Evolutionary conservation across 2,888 invertebrate genomes (phyloP), one percentile per base, ranked within the genome.

Genomic region (Marasmarcha lunaedactyla): DNA sequence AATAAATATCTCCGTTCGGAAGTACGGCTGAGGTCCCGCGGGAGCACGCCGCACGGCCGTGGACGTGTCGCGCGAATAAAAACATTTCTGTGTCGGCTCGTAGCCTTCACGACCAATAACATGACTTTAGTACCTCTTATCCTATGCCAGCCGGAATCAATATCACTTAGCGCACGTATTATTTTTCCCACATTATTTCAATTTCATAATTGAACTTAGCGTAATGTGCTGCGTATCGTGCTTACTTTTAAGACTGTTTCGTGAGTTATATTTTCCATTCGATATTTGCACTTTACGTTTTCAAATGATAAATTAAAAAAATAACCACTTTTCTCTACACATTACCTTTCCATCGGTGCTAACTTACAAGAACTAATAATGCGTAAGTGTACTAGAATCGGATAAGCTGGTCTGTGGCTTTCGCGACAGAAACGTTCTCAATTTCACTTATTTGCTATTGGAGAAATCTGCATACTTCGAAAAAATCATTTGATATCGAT

Each of bases 1-100:
- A 73, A 81, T 83, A 83, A 83, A 83, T 83, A 83, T 83, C 73
- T 74, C 71, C 71, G 72, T 78, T 79, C 68, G 79, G 68, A 79
- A 79, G 79, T 83, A 76, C 73, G 79, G 79, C 65, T 63, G 63
- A 66, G 57, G 77, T 79, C 79, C 79, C 81, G 71, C 67, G 81
- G 81, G 81, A 79, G 68, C 59, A 69, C 59, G 71, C 68, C 65
- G 66, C 64, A 60, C 63, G 60, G 63, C 66, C 65, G 66, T 51
- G 63, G 73, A 81, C 81, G 81, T 79, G 79, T 72, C 67, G 67
- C 66, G 60, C 66, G 66, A 77, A 77, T 79, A 78, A 79, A 79
- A 77, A 76, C 79, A 73, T 69, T 65, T 68, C 64, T 65, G 63
- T 59, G 30, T 30, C n/a, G 30, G 30, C n/a, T 30, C 30, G 30